phyloP scores from a whole-genome alignment of 2,113 vertebrate species.

The Murina feae region DNA sequence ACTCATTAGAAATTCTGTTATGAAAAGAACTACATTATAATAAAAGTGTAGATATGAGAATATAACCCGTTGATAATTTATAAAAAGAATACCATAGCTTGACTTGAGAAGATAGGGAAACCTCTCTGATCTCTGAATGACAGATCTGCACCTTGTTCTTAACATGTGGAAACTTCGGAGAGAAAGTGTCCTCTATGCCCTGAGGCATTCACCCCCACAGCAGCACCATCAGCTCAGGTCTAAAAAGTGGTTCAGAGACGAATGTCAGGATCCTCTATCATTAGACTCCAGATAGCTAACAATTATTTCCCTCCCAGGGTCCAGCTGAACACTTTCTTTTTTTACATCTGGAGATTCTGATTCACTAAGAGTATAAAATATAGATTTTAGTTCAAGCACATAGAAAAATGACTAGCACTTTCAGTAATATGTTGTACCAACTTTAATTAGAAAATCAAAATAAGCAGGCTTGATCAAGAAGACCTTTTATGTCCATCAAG shows the following conservation, averaged over 20 bases:
- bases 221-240: slow-evolving; percentile 29
- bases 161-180: not conserved
- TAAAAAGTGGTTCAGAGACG: slow-evolving; percentile 25
- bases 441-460: slow-evolving; percentile 19
- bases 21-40: not conserved
- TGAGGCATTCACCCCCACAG: not conserved
- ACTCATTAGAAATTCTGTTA: not conserved
- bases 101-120: not conserved
- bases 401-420: not conserved
- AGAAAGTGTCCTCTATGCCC: slow-evolving; percentile 11
- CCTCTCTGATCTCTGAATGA: not conserved
- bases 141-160: not conserved
- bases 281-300: not conserved
- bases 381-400: not conserved
- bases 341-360: not conserved
- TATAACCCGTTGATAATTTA: not conserved
- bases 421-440: not conserved
- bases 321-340: not conserved
- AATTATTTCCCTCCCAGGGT: not conserved
- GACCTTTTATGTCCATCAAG: not conserved
- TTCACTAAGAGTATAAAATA: not conserved
- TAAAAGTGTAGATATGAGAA: not conserved
- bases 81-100: not conserved
- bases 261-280: not conserved
- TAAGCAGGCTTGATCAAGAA: not conserved